Evolutionary conservation across 2,113 vertebrate genomes (phyloP), one percentile per base, ranked within the genome.

Genomic region (Indri indri): DNA sequence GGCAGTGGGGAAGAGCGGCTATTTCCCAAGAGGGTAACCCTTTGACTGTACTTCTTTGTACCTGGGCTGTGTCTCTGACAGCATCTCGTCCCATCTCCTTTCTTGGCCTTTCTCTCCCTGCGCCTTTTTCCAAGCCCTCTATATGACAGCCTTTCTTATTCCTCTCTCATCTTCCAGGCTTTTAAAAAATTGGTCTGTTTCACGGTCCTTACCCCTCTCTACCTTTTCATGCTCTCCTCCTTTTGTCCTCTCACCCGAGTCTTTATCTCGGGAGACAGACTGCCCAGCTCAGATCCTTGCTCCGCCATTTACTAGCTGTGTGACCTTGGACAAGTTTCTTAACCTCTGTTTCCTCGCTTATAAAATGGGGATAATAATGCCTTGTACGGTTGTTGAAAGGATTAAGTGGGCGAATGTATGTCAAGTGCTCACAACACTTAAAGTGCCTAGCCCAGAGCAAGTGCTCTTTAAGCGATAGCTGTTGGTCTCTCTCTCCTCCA

Each of bases 281-380:
- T 27, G 61, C 40, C n/a, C 30, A 79, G 45, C 73, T 89, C 68
- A 37, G 4, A n/a, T 61, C 73, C 68, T 42, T 10, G 57, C 23
- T 66, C 79, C 54, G 45, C 40, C 20, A 5, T 25, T 93, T 65
- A 76, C 30, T 74, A 71, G 80, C 20, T 66, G 42, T 50, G 34
- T n/a, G 65, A 86, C n/a, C 52, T 45, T 47, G 65, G 94, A 54
- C 88, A 86, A 88, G 40, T 73, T 80, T 50, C 50, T 82, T 80
- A 86, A 81, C 65, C 32, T 79, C 83, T 57, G 63, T 84, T 94
- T 96, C 54, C 70, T 92, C 70, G 50, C 37, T 71, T 68, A 54
- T 66, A 83, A 83, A 82, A 91, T 61, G 87, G 40, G 57, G n/a
- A 37, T 77, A 52, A 92, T 83, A 73, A 76, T 81, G 63, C 54